Evolutionary conservation across 2,888 invertebrate species (phyloP).

Genomic region (Eilema depressum): DNA sequence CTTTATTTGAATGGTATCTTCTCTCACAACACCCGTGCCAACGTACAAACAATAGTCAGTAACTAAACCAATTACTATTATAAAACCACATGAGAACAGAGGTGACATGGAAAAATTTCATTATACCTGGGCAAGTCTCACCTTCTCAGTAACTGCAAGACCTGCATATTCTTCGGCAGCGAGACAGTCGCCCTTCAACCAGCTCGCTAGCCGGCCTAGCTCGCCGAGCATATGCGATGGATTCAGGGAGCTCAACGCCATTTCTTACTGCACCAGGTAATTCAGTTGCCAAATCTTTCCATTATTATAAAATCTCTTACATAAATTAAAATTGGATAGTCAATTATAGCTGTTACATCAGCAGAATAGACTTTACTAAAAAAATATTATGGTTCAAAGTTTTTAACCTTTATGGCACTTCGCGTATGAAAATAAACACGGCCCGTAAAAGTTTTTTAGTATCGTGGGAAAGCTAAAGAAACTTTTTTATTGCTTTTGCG

Average conservation of each 20-base stretch:
- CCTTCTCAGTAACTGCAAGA: constrained; percentile 81
- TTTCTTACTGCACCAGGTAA: constrained; percentile 38
- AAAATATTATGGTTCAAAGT: not conserved
- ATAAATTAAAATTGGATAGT: not conserved
- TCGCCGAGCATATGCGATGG: constrained; percentile 80
- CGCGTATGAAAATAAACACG: not conserved
- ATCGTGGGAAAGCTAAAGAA: not conserved
- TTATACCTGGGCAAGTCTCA: constrained; percentile 51
- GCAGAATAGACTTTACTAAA: not conserved
- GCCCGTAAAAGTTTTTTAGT: not conserved
- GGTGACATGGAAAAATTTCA: not conserved
- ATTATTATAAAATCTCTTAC: not conserved
- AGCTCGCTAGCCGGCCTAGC: constrained; percentile 77
- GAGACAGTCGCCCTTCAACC: constrained; percentile 81
- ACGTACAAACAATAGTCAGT: not conserved
- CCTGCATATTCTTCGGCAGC: constrained; percentile 77
- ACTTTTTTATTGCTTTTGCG: not conserved
- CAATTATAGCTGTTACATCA: not conserved
- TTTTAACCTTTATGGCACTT: not conserved
- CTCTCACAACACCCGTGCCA: not conserved
- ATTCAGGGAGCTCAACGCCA: constrained; percentile 78
- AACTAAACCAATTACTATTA: not conserved
- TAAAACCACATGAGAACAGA: not conserved
- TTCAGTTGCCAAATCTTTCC: constrained; percentile 23
- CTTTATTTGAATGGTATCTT: not conserved